Percentiles rank a stretch among this genome's conserved stretches.
Evolutionary conservation across 2,797 vertebrate species (phyloP).

Genomic region (Microchirus variegatus): DNA sequence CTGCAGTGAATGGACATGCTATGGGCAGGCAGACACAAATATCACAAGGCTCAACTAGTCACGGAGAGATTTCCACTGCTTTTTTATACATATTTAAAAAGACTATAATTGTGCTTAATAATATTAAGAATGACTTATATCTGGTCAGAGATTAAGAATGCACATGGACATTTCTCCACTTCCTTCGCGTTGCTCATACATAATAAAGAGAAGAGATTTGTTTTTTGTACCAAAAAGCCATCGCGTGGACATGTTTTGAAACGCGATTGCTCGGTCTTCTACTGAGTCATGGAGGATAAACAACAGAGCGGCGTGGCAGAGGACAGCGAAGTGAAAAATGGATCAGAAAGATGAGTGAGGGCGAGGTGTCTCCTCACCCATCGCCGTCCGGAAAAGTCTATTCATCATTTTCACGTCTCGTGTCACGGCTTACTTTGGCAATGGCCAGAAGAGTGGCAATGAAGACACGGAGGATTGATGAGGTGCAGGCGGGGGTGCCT

Average conservation of each 20-base stretch:
- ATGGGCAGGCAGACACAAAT: conserved; percentile 59
- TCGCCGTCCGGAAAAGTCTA: conserved; percentile 80
- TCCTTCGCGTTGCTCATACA: neutral
- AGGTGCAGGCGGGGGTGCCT: conserved; percentile 72
- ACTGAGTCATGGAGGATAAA: conserved; percentile 51
- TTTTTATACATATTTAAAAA: too few relatives aligned
- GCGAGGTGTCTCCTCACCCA: conserved; percentile 74
- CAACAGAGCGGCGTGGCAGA: conserved; percentile 61
- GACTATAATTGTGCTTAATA: too few relatives aligned
- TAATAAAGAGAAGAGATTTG: neutral
- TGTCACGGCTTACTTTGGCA: conserved; percentile 80
- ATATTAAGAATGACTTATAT: too few relatives aligned
- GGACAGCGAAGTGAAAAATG: conserved; percentile 76
- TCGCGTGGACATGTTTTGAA: conserved; percentile 33
- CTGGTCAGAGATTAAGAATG: neutral
- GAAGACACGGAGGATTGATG: conserved; percentile 84
- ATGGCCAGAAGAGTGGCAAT: conserved; percentile 77
- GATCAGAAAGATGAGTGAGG: conserved; percentile 72
- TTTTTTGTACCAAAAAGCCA: conserved; percentile 5
- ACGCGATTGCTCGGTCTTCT: conserved; percentile 34
- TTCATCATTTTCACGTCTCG: conserved; percentile 83
- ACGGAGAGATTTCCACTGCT: too few relatives aligned
- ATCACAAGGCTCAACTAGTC: conserved; percentile 48
- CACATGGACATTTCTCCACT: neutral
- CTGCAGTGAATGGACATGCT: conserved; percentile 56